Conservation (phyloP, 2,888 invertebrate species). For the Chalcis sispes region DNA sequence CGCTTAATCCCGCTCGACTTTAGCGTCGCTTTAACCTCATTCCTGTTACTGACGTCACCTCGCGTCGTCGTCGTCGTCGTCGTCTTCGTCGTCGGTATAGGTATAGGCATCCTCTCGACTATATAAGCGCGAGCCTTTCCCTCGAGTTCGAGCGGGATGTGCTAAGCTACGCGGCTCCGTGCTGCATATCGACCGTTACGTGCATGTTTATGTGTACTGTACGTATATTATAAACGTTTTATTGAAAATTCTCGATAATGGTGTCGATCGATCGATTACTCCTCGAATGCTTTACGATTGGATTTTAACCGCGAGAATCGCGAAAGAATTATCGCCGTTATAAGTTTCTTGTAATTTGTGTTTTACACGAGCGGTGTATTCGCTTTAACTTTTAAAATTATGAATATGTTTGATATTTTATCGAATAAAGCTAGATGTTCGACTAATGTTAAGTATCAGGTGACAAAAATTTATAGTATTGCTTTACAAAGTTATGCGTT, state of each 20-base stretch:
- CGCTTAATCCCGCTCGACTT: conserved; percentile 60
- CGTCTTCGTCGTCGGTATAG: conserved; percentile 71
- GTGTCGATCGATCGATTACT: conserved; percentile 8
- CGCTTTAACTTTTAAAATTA: too few species aligned
- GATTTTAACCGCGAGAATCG: neutral
- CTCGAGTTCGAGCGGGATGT: conserved; percentile 25
- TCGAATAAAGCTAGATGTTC: too few species aligned
- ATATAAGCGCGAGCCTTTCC: conserved; percentile 39
- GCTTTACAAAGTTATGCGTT: too few species aligned
- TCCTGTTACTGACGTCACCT: conserved; percentile 72
- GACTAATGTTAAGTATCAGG: too few species aligned
- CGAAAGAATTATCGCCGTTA: neutral
- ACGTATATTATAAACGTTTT: neutral
- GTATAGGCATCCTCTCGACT: too few species aligned
- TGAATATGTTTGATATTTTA: too few species aligned
- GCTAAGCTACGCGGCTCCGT: neutral
- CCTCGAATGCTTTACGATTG: neutral
- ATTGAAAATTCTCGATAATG: conserved; percentile 37
- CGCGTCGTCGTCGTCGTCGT: conserved; percentile 71
- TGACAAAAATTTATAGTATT: too few species aligned
- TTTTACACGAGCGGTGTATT: too few species aligned
- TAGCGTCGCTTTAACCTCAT: conserved; percentile 72
- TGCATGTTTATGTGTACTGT: neutral
- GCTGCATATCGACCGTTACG: neutral
- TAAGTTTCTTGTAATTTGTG: neutral